Evolutionary conservation across 30 jellyfish, hydroid and myxozoan genomes (phyloP), one percentile per base, ranked within the genome.

Genomic region (Sanderia malayensis): DNA sequence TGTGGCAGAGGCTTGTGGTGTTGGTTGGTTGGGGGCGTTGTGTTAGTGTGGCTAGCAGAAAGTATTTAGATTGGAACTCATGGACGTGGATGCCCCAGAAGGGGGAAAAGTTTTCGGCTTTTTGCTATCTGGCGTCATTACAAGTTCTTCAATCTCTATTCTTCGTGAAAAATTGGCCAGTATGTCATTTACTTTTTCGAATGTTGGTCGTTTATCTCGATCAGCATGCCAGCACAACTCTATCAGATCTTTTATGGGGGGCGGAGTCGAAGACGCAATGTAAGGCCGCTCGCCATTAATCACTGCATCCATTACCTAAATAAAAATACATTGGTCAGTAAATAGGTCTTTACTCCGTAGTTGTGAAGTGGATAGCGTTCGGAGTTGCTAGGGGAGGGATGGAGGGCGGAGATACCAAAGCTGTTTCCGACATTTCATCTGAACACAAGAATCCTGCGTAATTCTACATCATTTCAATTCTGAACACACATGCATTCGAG

Each of bases 271-370:
- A 21, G 31, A 19, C 0, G 82, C 82, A 19, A 78, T 78, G n/a
- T 25, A 63, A 0, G 89, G 89, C 31, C 89, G 89, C 19, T 2
- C 53, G 4, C 89, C 89, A 31, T 0, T 33, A 18, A 60, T 64
- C 57, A 78, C 34, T 20, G 71, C 89, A 49, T 78, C 89, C 82
- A 78, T 78, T 44, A 78, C 31, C 89, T 78, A 24, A 41, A 67
- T 62, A 22, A 21, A 22, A 44, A 28, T n/a, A n/a, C n/a, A n/a
- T n/a, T n/a, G n/a, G n/a, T n/a, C n/a, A n/a, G n/a, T n/a, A n/a
- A n/a, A n/a, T n/a, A n/a, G n/a, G n/a, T n/a, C n/a, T n/a, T n/a
- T n/a, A n/a, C n/a, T n/a, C n/a, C n/a, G n/a, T n/a, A n/a, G n/a
- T n/a, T n/a, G n/a, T n/a, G n/a, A n/a, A n/a, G n/a, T n/a, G n/a